Percentiles rank a stretch among this genome's conserved stretches.
These are phyloP conservation scores for Eunapius fragilis DNA, from an alignment of 37 sponge, comb jelly and placozoan species.

Conservation along the genomic window DNA sequence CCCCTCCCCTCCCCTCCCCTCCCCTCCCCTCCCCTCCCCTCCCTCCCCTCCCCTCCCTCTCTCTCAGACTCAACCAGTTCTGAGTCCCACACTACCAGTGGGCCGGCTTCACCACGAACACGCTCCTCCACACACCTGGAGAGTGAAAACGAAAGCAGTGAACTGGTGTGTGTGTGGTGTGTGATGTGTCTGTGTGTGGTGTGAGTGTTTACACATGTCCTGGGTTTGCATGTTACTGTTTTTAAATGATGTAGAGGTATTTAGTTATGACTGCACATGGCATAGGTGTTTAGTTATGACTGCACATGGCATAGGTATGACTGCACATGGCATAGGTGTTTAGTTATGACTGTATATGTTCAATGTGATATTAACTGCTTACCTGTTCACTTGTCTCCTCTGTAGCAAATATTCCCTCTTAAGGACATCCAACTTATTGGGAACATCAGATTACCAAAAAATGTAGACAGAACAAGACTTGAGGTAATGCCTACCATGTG, in stretches of 20 bases:
- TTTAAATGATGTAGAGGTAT: not conserved
- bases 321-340: no score
- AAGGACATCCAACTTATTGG: constrained; percentile 59
- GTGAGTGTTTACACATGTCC: not conserved
- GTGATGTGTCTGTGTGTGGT: not conserved
- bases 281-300: not conserved
- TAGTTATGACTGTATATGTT: no score
- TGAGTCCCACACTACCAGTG: not conserved
- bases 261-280: not conserved
- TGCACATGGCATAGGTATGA: not conserved
- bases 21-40: no score
- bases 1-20: no score
- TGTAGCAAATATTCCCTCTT: constrained; percentile 61
- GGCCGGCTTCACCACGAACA: not conserved
- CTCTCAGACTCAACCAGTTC: not conserved
- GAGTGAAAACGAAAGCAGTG: not conserved
- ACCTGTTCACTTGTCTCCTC: not conserved
- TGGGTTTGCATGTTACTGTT: not conserved
- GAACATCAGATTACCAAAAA: constrained; percentile 50
- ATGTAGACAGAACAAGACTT: constrained; percentile 76
- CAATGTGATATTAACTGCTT: no score
- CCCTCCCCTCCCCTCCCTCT: no score
- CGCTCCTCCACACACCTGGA: not conserved
- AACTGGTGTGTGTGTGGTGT: not conserved
- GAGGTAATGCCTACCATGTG: no score